Base-by-base conservation (phyloP, 1,140 invertebrate species). In the Zaprionus gabonicus region DNA sequence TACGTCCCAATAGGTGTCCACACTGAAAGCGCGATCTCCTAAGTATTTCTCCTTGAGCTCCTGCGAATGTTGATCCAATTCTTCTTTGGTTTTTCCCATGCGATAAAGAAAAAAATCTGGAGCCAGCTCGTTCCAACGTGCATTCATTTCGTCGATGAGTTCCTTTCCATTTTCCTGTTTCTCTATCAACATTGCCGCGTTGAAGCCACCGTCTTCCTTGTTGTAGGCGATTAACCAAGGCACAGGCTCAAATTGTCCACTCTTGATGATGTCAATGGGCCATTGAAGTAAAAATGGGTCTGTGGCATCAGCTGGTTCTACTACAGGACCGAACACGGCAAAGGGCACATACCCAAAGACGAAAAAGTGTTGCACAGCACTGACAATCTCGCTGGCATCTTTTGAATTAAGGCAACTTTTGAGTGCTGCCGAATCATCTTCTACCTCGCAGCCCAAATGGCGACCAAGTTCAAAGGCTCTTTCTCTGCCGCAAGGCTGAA, bases 281-380 rank as follows among this genome's bases (percentile, higher is more conserved):
- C 7, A 25, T 46, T 41, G 25, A 6, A 13, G 41, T 1, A 95
- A 83, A 74, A 95, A 95, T 3, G 94, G 87, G 23, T 92, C 55
- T 1, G 9, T 6, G 3, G 57, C 63, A 36, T 73, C 66, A 0
- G 27, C 17, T 20, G 63, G 34, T 58, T 95, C 95, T 0, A 94
- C 79, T 0, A 94, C 93, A 17, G 94, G 94, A 5, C 94, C 94
- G 82, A 95, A 95, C 3, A 94, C 94, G 15, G 93, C 91, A 64
- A 94, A 94, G 17, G 95, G 95, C 82, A 94, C 94, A 68, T 93
- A 94, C 13, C 93, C 77, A 91, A 94, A 94, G n/a, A 85, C 72
- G 6, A 79, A 41, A 53, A 84, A 82, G 20, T 76, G 25, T 27
- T 41, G 44, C 13, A 81, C 71, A 9, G 63, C 57, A 9, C 27